These are phyloP conservation scores for Oncorhynchus kisutch DNA, from an alignment of 2,113 vertebrate species.

Conservation along the genomic window DNA sequence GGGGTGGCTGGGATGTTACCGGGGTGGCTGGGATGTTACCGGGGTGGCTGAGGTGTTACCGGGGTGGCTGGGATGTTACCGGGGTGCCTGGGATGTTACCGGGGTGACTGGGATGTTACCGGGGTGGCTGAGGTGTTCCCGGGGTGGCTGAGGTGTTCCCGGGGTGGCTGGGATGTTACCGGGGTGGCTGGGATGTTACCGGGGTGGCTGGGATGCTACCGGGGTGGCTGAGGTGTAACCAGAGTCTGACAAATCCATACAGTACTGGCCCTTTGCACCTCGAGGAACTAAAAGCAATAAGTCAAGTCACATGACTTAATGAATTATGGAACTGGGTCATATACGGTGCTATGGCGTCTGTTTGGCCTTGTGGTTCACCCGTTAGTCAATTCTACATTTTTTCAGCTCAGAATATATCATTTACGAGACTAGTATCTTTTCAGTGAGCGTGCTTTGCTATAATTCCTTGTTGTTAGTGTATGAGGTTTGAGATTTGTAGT, in stretches of 20 bases:
- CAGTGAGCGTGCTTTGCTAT: too few relatives aligned
- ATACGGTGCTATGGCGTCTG: neutral
- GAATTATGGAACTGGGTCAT: neutral
- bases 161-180: neutral
- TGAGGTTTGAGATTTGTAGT: too few relatives aligned
- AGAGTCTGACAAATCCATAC: neutral
- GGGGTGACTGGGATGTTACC: too few relatives aligned
- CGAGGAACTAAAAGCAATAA: too few relatives aligned
- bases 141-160: neutral
- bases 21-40: too few relatives aligned
- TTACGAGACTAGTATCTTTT: too few relatives aligned
- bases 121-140: neutral
- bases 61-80: too few relatives aligned
- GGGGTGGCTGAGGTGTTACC: too few relatives aligned
- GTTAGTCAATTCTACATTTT: neutral
- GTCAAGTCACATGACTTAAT: neutral
- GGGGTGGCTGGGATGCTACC: neutral
- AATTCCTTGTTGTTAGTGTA: neutral
- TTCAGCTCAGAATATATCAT: too few relatives aligned
- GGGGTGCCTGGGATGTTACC: too few relatives aligned
- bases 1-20: too few relatives aligned
- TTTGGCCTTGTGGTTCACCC: neutral
- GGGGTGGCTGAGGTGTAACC: neutral
- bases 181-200: neutral
- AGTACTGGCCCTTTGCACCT: too few relatives aligned